phyloP scores from a whole-genome alignment of 2,888 invertebrate species.

The Ephialtes manifestator region DNA sequence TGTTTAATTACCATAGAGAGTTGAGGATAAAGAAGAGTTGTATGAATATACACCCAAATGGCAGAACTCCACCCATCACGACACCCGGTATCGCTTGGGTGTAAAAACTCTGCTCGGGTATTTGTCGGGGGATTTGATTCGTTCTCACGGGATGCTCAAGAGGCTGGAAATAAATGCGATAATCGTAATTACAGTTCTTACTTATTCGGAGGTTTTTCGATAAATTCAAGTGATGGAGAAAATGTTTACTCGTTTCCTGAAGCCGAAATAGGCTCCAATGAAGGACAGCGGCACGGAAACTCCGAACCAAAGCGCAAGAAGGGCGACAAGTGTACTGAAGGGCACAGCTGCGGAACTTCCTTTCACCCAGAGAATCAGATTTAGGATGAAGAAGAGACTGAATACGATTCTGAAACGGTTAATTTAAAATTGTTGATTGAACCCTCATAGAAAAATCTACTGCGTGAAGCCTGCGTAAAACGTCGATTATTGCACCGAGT shows the following conservation, averaged over 20 bases:
- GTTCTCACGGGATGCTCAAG: conserved; percentile 99
- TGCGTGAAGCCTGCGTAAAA: background rate
- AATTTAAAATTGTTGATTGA: conserved; percentile 6
- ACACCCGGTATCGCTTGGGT: conserved; percentile 98
- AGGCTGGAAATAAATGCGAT: conserved; percentile 88
- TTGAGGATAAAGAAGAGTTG: conserved; percentile 99
- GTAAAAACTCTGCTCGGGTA: conserved; percentile 99
- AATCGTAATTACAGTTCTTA: background rate
- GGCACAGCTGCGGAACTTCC: conserved; percentile 98
- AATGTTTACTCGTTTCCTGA: conserved; percentile 94
- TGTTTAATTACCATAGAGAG: conserved; percentile 95
- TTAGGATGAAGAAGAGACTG: conserved; percentile 98
- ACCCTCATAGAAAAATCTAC: background rate
- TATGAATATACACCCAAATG: conserved; percentile 99
- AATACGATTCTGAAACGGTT: conserved; percentile 93
- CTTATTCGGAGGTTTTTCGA: background rate
- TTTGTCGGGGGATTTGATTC: conserved; percentile 99
- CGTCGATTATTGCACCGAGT: no score
- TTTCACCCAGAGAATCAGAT: conserved; percentile 98
- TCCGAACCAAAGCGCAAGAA: conserved; percentile 98
- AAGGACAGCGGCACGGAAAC: conserved; percentile 99
- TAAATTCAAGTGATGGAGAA: conserved; percentile 6
- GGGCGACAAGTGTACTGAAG: conserved; percentile 97
- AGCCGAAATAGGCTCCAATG: conserved; percentile 99
- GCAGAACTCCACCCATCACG: conserved; percentile 99